A percentile compares a stretch with the other conserved stretches of the same genome.
phyloP scores from a whole-genome alignment of 2,888 invertebrate species.

The Eupithecia subfuscata region DNA sequence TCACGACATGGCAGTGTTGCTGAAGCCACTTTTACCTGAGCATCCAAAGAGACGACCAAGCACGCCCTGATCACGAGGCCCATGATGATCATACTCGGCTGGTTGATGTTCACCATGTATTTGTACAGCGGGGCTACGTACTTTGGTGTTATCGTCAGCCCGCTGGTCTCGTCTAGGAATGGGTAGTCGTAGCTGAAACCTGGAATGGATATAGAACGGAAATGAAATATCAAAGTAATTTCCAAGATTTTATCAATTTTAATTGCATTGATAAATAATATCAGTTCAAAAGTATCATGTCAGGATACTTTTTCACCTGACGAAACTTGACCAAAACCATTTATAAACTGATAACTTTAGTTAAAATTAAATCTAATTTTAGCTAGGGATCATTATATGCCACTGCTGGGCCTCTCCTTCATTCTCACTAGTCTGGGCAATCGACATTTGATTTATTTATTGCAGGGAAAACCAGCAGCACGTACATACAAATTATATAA shows the following conservation, averaged over 20 bases:
- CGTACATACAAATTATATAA: no score
- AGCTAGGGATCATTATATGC: neutral
- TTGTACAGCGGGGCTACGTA: constrained; percentile 88
- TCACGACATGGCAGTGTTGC: neutral
- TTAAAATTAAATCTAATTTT: neutral
- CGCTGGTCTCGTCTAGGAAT: constrained; percentile 87
- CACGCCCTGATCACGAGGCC: constrained; percentile 88
- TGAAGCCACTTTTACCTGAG: constrained; percentile 61
- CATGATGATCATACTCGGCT: constrained; percentile 89
- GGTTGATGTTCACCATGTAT: constrained; percentile 89
- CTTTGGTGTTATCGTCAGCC: constrained; percentile 82
- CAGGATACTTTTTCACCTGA: neutral
- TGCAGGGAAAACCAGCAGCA: no score
- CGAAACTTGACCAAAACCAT: neutral
- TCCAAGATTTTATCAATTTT: no score
- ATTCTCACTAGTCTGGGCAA: neutral
- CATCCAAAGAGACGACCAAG: constrained; percentile 77
- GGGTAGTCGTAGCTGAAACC: constrained; percentile 90
- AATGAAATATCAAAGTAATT: neutral
- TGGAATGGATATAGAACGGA: constrained; percentile 48
- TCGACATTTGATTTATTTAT: no score
- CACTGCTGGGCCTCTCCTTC: neutral
- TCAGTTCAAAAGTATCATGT: no score
- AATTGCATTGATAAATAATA: no score
- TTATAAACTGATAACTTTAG: neutral